These are phyloP conservation scores for Hofmannophila pseudospretella DNA, from an alignment of 2,888 invertebrate species.

Conservation along the genomic window DNA sequence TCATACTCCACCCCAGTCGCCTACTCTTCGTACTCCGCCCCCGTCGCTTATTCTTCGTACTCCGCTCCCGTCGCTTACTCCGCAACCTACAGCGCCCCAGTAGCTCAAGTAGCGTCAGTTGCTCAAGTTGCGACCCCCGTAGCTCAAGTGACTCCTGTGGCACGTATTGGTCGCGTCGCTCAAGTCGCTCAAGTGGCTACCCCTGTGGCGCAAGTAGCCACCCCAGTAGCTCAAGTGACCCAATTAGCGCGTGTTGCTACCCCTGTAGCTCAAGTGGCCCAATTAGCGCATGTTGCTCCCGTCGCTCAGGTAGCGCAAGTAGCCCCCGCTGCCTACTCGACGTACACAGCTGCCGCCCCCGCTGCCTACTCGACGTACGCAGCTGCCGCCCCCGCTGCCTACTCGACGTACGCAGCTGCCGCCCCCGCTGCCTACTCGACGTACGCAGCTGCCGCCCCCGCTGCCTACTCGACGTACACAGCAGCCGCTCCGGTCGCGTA, in stretches of 20 bases:
- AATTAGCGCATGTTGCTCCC: slow-evolving; percentile 8
- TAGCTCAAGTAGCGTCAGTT: slow-evolving; percentile 7
- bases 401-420: not conserved
- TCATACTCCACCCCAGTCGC: slow-evolving; percentile 12
- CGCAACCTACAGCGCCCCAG: slow-evolving; percentile 2
- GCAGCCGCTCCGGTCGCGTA: not conserved
- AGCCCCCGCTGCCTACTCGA: not conserved
- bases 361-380: not conserved
- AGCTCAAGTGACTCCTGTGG: slow-evolving; percentile 12
- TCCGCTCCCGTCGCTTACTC: slow-evolving; percentile 14
- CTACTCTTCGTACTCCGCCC: slow-evolving; percentile 14
- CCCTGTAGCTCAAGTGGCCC: slow-evolving; percentile 13
- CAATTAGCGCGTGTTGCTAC: slow-evolving; percentile 15
- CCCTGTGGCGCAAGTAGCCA: no score
- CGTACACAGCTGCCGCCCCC: not conserved
- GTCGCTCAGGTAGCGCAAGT: slow-evolving; percentile 3
- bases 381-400: not conserved
- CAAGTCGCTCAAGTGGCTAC: slow-evolving; percentile 6
- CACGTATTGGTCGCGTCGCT: slow-evolving; percentile 15
- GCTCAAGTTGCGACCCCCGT: not conserved
- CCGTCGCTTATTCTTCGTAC: not conserved
- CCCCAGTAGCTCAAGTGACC: slow-evolving; percentile 13
- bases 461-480: not conserved
- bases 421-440: not conserved
- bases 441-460: not conserved